Conservation (phyloP, 2,888 invertebrate genomes). For the Scelioninae gen. 1 region DNA sequence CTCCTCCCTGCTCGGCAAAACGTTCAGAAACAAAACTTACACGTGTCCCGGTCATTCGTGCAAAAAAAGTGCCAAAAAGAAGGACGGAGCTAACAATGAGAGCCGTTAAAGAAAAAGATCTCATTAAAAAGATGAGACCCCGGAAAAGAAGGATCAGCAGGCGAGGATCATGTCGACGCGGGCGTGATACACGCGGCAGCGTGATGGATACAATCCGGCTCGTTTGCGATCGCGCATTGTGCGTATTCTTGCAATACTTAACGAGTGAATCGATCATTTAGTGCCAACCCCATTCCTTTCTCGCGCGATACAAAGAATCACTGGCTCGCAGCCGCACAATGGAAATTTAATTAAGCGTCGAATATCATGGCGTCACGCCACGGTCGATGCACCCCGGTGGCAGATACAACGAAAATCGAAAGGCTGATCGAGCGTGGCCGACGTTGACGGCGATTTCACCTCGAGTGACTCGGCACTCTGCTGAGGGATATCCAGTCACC, state of each 20-base stretch:
- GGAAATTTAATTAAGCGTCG: constrained; percentile 78
- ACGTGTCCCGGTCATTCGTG: constrained; percentile 21
- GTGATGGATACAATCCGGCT: constrained; percentile 65
- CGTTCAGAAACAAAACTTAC: constrained; percentile 40
- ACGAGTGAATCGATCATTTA: constrained; percentile 70
- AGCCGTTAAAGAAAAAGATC: constrained; percentile 32
- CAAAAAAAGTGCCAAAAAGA: not conserved
- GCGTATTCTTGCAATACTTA: constrained; percentile 67
- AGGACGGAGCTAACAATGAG: too few relatives aligned
- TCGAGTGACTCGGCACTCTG: constrained; percentile 76
- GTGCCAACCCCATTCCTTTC: constrained; percentile 56
- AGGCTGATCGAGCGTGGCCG: constrained; percentile 70
- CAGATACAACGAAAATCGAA: constrained; percentile 73
- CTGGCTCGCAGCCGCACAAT: constrained; percentile 76
- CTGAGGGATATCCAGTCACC: constrained; percentile 21
- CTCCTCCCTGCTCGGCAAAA: constrained; percentile 4
- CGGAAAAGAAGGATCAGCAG: constrained; percentile 26
- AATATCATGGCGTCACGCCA: constrained; percentile 75
- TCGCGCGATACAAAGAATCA: constrained; percentile 74
- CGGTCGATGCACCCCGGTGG: constrained; percentile 68
- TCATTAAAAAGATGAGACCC: constrained; percentile 43
- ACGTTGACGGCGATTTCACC: constrained; percentile 76
- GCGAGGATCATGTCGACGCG: constrained; percentile 40
- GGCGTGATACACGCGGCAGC: constrained; percentile 35
- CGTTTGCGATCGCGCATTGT: constrained; percentile 70